phyloP scores from a whole-genome alignment of 2,888 invertebrate species.

The Timema cristinae region DNA sequence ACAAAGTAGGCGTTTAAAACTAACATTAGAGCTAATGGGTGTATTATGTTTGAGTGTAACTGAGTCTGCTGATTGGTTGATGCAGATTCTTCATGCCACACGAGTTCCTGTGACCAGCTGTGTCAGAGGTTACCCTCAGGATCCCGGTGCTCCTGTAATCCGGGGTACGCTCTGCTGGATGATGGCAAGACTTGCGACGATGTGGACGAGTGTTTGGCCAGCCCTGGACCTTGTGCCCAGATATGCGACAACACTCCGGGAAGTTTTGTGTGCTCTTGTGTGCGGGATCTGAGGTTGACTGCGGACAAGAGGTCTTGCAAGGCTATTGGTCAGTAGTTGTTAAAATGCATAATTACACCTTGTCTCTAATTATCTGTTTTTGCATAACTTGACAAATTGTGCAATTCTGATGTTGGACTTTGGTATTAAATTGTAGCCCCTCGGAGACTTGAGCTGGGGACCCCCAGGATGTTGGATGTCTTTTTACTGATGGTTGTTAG shows the following conservation, averaged over 20 bases:
- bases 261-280: constrained; percentile 57
- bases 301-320: constrained; percentile 57
- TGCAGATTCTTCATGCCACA: constrained; percentile 41
- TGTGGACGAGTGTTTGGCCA: constrained; percentile 63
- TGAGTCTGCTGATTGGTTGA: no score
- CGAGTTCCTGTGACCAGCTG: constrained; percentile 51
- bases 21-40: no score
- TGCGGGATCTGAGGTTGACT: constrained; percentile 52
- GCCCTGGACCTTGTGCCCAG: constrained; percentile 60
- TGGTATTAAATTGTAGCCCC: no score
- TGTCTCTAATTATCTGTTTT: neutral
- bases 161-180: constrained; percentile 53
- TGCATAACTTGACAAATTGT: no score
- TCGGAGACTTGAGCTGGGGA: no score
- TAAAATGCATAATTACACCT: neutral
- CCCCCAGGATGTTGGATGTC: no score
- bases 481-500: no score
- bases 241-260: constrained; percentile 55
- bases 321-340: constrained; percentile 48
- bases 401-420: no score
- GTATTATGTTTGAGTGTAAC: no score
- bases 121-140: constrained; percentile 65
- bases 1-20: no score
- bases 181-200: constrained; percentile 60
- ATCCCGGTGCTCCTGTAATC: constrained; percentile 59